Conservation (phyloP, 1,140 invertebrate species). For the Temnothorax curvispinosus region DNA sequence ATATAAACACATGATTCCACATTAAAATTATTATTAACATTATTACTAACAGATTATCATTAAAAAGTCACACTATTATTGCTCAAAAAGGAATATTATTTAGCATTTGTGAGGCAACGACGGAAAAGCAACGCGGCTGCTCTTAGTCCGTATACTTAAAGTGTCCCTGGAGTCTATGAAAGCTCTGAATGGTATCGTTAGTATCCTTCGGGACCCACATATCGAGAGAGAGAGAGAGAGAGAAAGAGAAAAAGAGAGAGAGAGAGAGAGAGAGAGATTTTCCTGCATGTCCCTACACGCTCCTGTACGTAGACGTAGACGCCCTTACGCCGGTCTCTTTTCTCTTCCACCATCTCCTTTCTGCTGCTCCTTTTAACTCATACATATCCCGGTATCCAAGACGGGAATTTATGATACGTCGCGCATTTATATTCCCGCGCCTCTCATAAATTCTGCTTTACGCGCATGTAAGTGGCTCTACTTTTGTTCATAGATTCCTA, state of each 20-base stretch:
- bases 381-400: constrained; percentile 51
- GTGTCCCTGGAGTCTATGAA: constrained; percentile 69
- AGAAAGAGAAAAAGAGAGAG: constrained; percentile 25
- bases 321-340: constrained; percentile 18
- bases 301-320: not conserved
- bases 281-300: constrained; percentile 20
- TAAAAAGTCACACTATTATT: not conserved
- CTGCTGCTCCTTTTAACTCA: not conserved
- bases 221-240: constrained; percentile 40
- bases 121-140: not conserved
- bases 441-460: constrained; percentile 81
- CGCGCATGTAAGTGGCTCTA: constrained; percentile 82
- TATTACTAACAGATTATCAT: not conserved
- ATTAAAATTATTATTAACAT: not conserved
- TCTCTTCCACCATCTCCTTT: not conserved
- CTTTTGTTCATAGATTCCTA: constrained; percentile 84
- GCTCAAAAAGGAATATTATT: not conserved
- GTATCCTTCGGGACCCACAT: constrained; percentile 68
- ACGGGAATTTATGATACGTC: constrained; percentile 80
- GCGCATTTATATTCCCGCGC: constrained; percentile 79
- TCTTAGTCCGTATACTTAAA: constrained; percentile 30
- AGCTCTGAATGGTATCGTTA: constrained; percentile 79
- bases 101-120: not conserved
- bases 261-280: not conserved
- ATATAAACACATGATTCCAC: not conserved